These are phyloP conservation scores for Todiramphus saurophagus DNA, from an alignment of 2,113 vertebrate species.

Conservation along the genomic window DNA sequence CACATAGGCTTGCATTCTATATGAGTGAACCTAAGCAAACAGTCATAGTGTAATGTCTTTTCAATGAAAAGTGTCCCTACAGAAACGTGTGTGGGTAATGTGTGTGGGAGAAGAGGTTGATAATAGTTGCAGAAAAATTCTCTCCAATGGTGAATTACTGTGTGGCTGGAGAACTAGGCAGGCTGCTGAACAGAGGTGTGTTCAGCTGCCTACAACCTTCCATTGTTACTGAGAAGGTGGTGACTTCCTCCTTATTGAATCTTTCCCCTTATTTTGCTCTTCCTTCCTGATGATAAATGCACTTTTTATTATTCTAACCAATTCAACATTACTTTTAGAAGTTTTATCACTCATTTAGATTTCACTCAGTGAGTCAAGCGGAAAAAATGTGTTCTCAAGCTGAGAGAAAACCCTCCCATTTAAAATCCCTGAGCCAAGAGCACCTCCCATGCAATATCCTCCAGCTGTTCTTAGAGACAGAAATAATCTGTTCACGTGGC, in stretches of 20 bases:
- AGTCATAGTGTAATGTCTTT: neutral
- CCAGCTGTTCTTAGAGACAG: constrained; percentile 34
- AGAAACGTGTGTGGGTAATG: neutral
- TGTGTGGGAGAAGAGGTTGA: neutral
- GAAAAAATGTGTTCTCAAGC: constrained; percentile 53
- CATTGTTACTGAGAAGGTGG: constrained; percentile 15
- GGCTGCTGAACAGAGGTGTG: neutral
- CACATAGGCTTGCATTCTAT: neutral
- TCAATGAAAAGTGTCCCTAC: neutral
- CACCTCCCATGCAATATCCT: constrained; percentile 57
- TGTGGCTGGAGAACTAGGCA: neutral
- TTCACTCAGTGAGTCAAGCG: constrained; percentile 29
- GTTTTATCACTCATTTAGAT: constrained; percentile 47
- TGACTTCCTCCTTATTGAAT: neutral
- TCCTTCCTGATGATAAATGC: constrained; percentile 40
- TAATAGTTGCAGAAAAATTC: neutral
- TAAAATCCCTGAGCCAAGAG: neutral
- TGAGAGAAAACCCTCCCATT: constrained; percentile 21
- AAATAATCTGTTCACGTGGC: neutral
- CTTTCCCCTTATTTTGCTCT: constrained; percentile 25
- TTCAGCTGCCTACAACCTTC: neutral
- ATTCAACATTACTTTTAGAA: constrained; percentile 46
- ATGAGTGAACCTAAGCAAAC: neutral
- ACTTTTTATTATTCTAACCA: constrained; percentile 33
- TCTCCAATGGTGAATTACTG: neutral